Base-by-base conservation (phyloP, 2,888 invertebrate species). In the Caenorhabditis sp. region DNA sequence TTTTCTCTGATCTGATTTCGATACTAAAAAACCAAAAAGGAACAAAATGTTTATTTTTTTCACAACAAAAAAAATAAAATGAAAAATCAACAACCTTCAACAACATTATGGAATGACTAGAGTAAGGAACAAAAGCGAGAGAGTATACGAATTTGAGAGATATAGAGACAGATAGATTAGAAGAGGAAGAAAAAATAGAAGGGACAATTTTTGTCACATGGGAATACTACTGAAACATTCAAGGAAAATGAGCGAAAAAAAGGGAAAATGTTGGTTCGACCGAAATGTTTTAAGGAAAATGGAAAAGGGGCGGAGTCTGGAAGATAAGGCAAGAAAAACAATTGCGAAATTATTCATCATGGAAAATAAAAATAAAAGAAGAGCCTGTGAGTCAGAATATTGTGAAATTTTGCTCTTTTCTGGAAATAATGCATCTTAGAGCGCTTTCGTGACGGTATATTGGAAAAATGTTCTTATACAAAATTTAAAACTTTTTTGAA, bases 111-210 rank as follows among this genome's bases (percentile, higher is more conserved):
- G n/a, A n/a, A n/a, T n/a, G n/a, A n/a, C n/a, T n/a, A 31, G 31
- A 31, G 31, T 31, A 63, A 36, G 31, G 63, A 63, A 36, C 52
- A 54, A 63, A 36, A 53, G 17, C n/a, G 26, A 63, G 54, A 63
- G 54, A 63, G 21, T 10, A 25, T n/a, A 21, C 8, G 57, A 57
- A 25, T 23, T 20, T 10, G 43, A 59, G 60, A 59, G 60, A 36
- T 10, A n/a, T 20, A 59, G 43, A 59, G 60, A 38, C 5, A 50
- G n/a, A 50, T 43, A 61, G 61, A 52, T n/a, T 20, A 25, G 20
- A 21, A 49, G 38, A 49, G 49, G 14, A 43, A 20, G 60, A 60
- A n/a, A 60, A 25, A 60, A 23, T 17, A 49, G 25, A 20, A 25
- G 50, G 21, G 50, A 49, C 17, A 61, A 31, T 31, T 31, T 31